phyloP scores from a whole-genome alignment of 2,797 vertebrate species.

The Pangasius krempfi region DNA sequence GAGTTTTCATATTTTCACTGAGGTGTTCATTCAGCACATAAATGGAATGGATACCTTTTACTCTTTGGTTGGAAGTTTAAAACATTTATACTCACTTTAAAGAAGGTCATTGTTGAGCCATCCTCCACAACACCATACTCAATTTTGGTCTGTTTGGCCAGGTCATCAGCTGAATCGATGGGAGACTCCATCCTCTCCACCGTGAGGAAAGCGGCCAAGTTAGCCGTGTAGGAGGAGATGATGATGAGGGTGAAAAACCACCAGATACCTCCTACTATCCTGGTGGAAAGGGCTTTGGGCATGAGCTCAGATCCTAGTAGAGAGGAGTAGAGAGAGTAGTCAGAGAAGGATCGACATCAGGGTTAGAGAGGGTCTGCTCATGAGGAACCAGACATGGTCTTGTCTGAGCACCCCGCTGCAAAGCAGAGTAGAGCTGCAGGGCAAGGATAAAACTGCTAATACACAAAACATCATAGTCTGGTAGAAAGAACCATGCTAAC shows the following conservation, averaged over 20 bases:
- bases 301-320: constrained; percentile 98
- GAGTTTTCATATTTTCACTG: neutral
- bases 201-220: constrained; percentile 98
- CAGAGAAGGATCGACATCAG: constrained; percentile 26
- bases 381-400: constrained; percentile 43
- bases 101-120: constrained; percentile 96
- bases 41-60: neutral
- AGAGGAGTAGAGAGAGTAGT: constrained; percentile 62
- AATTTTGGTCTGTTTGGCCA: constrained; percentile 99
- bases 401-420: constrained; percentile 38
- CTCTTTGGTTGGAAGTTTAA: neutral
- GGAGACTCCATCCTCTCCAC: constrained; percentile 93
- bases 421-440: constrained; percentile 63
- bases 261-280: constrained; percentile 99
- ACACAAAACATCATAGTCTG: constrained; percentile 18
- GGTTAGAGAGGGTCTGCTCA: constrained; percentile 58
- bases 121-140: constrained; percentile 96
- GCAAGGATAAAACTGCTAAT: constrained; percentile 36
- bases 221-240: constrained; percentile 99
- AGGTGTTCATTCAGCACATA: neutral
- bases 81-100: constrained; percentile 83
- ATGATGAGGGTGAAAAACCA: constrained; percentile 99
- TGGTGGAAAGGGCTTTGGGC: constrained; percentile 99
- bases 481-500: constrained; percentile 39
- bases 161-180: constrained; percentile 95